Evolutionary conservation across 30 jellyfish, hydroid and myxozoan species (phyloP).

Genomic region (Hydractinia echinata): DNA sequence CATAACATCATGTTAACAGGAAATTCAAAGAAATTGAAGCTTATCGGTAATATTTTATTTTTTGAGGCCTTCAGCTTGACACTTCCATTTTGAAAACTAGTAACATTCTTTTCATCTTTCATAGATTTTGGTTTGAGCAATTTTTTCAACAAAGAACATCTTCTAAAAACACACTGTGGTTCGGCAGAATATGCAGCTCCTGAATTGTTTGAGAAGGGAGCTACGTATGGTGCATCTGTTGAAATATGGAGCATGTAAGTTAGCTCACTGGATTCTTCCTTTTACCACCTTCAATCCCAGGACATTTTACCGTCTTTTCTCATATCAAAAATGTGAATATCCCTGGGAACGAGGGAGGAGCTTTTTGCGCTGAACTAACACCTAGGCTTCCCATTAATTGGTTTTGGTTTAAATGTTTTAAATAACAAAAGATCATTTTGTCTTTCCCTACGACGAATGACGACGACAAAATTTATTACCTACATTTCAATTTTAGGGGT

Average conservation of each 20-base stretch:
- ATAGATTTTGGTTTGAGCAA: conserved; percentile 78
- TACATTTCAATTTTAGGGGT: conserved; percentile 43
- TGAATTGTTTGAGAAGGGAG: conserved; percentile 62
- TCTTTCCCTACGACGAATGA: no score
- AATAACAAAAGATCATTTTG: no score
- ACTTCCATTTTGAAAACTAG: background rate
- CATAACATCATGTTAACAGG: conserved; percentile 61
- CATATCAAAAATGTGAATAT: no score
- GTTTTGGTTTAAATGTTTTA: no score
- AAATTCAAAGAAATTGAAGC: conserved; percentile 34
- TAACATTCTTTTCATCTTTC: no score
- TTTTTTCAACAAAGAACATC: conserved; percentile 43
- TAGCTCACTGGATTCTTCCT: background rate
- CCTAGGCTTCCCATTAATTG: no score
- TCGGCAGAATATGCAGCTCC: conserved; percentile 86
- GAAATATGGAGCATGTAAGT: conserved; percentile 84
- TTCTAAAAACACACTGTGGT: conserved; percentile 67
- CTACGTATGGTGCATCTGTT: conserved; percentile 70
- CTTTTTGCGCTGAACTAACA: no score
- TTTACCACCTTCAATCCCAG: background rate
- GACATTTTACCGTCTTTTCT: background rate
- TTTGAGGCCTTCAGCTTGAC: no score
- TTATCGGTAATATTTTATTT: conserved; percentile 38
- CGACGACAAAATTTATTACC: no score
- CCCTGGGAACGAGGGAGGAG: no score